A percentile compares a stretch with the other conserved stretches of the same genome.
Evolutionary conservation across 2,797 vertebrate genomes (phyloP).

Genomic region (Acrossocheilus wenchowensis): DNA sequence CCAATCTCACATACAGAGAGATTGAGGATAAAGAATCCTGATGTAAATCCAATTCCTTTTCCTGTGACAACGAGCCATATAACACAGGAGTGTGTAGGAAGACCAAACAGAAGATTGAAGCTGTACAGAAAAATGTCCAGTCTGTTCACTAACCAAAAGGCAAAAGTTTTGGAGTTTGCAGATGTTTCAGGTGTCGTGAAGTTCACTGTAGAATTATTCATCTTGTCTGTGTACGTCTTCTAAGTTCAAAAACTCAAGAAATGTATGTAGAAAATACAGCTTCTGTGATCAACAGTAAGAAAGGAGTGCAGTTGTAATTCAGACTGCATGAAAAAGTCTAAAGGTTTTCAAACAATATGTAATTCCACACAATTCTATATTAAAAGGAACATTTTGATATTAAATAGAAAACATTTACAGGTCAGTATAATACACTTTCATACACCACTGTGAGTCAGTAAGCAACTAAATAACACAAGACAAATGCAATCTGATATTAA

Average conservation of each 20-base stretch:
- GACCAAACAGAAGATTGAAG: not conserved
- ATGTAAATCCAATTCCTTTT: no score
- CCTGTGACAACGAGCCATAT: not conserved
- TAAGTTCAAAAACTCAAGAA: not conserved
- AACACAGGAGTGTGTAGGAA: not conserved
- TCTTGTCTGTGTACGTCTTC: not conserved
- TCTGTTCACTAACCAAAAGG: not conserved
- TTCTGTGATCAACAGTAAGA: not conserved
- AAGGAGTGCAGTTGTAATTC: not conserved
- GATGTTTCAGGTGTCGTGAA: not conserved
- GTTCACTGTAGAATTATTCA: not conserved
- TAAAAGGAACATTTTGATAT: no score
- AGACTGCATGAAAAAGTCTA: not conserved
- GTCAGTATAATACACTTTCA: no score
- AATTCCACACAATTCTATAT: no score
- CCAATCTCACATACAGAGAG: no score
- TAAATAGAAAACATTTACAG: no score
- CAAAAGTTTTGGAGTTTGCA: not conserved
- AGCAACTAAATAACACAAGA: not conserved
- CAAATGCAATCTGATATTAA: not conserved
- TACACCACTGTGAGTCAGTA: not conserved
- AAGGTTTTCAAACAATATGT: not conserved
- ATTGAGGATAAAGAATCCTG: no score
- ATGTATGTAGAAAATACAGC: not conserved
- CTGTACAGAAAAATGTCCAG: not conserved